Conservation (phyloP, 2,797 vertebrate species). For the Malacoraja senta region DNA sequence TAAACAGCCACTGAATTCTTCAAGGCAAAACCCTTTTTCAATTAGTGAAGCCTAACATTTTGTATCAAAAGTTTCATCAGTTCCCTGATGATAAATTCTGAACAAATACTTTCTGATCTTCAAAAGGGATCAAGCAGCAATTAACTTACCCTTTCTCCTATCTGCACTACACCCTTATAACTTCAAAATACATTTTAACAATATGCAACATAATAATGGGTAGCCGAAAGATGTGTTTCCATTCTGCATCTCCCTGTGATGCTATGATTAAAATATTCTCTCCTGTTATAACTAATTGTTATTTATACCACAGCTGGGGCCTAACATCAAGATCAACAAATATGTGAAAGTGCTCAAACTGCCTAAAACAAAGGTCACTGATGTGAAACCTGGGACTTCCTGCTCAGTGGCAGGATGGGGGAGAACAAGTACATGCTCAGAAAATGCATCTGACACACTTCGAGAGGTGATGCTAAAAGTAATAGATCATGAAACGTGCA, state of each 20-base stretch:
- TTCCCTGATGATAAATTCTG: background rate
- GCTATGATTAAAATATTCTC: background rate
- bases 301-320: background rate
- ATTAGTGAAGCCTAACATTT: background rate
- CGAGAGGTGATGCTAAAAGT: conserved; percentile 19
- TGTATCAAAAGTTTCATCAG: background rate
- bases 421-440: background rate
- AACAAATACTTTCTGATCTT: background rate
- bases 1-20: background rate
- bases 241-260: too few relatives aligned
- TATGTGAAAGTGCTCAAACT: background rate
- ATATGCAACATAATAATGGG: background rate
- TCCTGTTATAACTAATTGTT: background rate
- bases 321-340: conserved; percentile 11
- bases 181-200: background rate
- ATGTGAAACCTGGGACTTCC: background rate
- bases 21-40: background rate
- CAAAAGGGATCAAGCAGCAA: background rate
- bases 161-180: background rate
- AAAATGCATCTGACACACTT: conserved; percentile 18
- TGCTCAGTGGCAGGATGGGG: conserved; percentile 38
- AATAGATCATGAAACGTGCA: conserved; percentile 19
- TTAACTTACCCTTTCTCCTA: background rate
- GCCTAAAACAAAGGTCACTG: background rate
- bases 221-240: too few relatives aligned